These are phyloP conservation scores for Litoditis marina DNA, from an alignment of 2,888 invertebrate genomes.

Conservation along the genomic window DNA sequence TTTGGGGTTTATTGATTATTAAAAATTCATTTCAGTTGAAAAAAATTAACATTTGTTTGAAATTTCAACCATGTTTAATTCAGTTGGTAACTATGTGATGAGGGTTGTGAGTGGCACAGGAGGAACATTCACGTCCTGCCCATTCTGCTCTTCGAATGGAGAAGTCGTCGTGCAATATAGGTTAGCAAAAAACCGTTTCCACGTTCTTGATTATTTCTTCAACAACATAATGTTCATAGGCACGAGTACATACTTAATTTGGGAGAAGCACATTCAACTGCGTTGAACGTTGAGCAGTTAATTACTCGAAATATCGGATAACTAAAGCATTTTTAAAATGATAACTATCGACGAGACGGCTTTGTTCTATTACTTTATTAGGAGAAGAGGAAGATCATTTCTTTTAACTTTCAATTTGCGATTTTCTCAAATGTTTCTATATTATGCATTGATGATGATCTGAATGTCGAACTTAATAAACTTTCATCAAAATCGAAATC, in stretches of 20 bases:
- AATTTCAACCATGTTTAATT: not conserved
- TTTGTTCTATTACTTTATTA: too few species aligned
- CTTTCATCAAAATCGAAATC: too few species aligned
- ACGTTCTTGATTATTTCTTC: too few species aligned
- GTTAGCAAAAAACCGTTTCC: too few species aligned
- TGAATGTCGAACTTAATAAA: too few species aligned
- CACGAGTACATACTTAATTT: too few species aligned
- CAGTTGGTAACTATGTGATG: slow-evolving; percentile 29
- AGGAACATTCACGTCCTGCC: slow-evolving; percentile 31
- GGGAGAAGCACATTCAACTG: too few species aligned
- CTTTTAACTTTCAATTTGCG: slow-evolving; percentile 1
- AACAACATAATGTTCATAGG: too few species aligned
- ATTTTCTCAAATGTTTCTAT: not conserved
- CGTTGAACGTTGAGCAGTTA: too few species aligned
- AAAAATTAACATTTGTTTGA: not conserved
- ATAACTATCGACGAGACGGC: slow-evolving; percentile 15
- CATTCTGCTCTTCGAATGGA: slow-evolving; percentile 31
- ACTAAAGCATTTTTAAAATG: slow-evolving; percentile 7
- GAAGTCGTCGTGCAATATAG: slow-evolving; percentile 32
- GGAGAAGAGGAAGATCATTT: too few species aligned
- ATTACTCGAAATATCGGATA: too few species aligned
- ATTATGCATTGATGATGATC: not conserved
- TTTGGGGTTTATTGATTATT: not conserved
- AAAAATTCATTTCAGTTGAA: not conserved
- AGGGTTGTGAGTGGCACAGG: slow-evolving; percentile 23